These are phyloP conservation scores for Lysandra coridon DNA, from an alignment of 2,888 invertebrate species.

Conservation along the genomic window DNA sequence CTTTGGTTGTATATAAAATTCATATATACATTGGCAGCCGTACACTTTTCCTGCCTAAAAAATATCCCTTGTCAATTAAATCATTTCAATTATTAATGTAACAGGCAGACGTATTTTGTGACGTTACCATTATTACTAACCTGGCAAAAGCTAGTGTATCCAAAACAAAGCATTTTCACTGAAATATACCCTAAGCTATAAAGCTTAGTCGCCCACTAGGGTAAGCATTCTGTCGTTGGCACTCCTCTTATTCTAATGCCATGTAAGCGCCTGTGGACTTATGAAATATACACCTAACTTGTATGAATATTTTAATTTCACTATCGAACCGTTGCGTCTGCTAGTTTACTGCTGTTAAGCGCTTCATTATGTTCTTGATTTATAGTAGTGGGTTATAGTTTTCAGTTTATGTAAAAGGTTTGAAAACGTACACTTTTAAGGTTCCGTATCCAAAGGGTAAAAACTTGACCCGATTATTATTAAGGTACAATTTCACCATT, in stretches of 20 bases:
- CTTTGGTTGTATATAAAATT: too few species aligned
- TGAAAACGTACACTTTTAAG: too few species aligned
- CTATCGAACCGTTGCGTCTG: not conserved
- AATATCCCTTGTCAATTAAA: too few species aligned
- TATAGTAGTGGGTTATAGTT: not conserved
- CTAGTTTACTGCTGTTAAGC: not conserved
- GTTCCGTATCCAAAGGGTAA: too few species aligned
- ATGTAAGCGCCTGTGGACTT: not conserved
- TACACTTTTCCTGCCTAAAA: too few species aligned
- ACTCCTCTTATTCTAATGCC: slow-evolving; percentile 12
- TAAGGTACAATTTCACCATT: too few species aligned
- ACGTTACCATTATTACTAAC: too few species aligned
- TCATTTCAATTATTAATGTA: too few species aligned
- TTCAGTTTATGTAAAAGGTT: too few species aligned
- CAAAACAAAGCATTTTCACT: not conserved
- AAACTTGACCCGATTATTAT: too few species aligned
- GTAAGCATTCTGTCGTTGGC: not conserved
- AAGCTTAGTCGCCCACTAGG: not conserved
- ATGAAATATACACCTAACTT: not conserved
- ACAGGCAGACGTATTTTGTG: too few species aligned
- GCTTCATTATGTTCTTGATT: not conserved
- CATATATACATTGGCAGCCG: too few species aligned
- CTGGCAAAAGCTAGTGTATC: not conserved
- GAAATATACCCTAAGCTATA: not conserved
- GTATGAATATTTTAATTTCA: slow-evolving; percentile 11